These are phyloP conservation scores for Holothuria scabra DNA, from an alignment of 53 echinoderm and acorn worm species.

Conservation along the genomic window DNA sequence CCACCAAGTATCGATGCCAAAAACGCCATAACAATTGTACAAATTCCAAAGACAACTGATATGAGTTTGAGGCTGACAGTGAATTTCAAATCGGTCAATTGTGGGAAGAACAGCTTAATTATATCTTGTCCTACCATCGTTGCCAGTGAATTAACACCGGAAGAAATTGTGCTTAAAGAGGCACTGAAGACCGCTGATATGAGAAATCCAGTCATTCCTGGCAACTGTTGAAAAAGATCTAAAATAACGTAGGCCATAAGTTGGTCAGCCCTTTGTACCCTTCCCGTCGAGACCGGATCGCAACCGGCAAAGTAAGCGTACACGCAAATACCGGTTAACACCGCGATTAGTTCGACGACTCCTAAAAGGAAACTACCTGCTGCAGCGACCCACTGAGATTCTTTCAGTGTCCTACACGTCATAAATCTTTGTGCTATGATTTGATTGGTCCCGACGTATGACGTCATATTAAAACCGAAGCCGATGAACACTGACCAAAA, in stretches of 20 bases:
- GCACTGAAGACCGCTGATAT: constrained; percentile 36
- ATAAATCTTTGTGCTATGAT: constrained; percentile 38
- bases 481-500: constrained; percentile 44
- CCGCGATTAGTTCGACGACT: constrained; percentile 16
- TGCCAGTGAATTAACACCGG: constrained; percentile 22
- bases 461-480: neutral
- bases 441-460: constrained; percentile 40
- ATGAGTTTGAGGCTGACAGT: constrained; percentile 19
- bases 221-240: constrained; percentile 16
- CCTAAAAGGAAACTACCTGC: constrained; percentile 14
- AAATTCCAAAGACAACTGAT: neutral
- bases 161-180: constrained; percentile 31
- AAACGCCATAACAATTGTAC: constrained; percentile 18
- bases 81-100: constrained; percentile 28
- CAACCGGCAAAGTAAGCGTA: constrained; percentile 42
- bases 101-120: neutral
- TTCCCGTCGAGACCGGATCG: neutral
- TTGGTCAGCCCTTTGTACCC: constrained; percentile 17
- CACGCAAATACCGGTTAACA: constrained; percentile 22
- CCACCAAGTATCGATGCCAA: constrained; percentile 22
- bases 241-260: constrained; percentile 38
- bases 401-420: constrained; percentile 35
- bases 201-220: constrained; percentile 28
- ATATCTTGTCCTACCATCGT: constrained; percentile 24
- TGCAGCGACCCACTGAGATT: constrained; percentile 13